Percentiles rank a stretch among this genome's conserved stretches.
Evolutionary conservation across 1,140 invertebrate genomes (phyloP).

Genomic region (Sinonovacula constricta): DNA sequence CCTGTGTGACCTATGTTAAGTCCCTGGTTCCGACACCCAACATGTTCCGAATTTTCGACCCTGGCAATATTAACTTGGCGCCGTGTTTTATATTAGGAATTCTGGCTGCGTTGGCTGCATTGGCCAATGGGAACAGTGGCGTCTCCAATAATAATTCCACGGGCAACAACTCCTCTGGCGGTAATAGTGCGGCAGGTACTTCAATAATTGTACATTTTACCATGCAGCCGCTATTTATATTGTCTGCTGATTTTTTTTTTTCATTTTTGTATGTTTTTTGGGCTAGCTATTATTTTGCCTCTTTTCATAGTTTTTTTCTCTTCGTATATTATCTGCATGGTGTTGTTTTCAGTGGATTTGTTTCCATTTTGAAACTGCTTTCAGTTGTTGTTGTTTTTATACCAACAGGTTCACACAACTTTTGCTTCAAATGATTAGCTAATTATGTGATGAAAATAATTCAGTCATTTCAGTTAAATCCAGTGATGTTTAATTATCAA

Average conservation of each 20-base stretch:
- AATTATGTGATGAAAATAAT: too few relatives aligned
- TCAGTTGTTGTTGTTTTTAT: conserved; percentile 34
- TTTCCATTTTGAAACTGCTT: background rate
- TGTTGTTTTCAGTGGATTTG: conserved; percentile 22
- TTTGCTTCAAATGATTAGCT: too few relatives aligned
- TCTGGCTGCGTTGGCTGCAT: conserved; percentile 62
- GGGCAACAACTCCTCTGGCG: conserved; percentile 40
- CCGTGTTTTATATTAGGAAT: conserved; percentile 57
- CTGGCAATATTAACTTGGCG: background rate
- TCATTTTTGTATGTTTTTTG: conserved; percentile 40
- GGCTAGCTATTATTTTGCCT: conserved; percentile 42
- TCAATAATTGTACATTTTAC: conserved; percentile 35
- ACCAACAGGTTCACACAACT: background rate
- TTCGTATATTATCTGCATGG: conserved; percentile 38
- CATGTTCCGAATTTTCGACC: too few relatives aligned
- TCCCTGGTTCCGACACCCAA: too few relatives aligned
- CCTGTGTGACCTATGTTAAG: too few relatives aligned
- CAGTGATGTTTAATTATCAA: too few relatives aligned
- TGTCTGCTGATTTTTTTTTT: conserved; percentile 40
- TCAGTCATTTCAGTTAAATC: too few relatives aligned
- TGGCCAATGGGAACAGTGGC: conserved; percentile 54
- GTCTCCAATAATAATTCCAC: conserved; percentile 44
- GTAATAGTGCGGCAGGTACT: conserved; percentile 50
- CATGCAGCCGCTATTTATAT: conserved; percentile 51
- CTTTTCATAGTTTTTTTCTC: conserved; percentile 19